phyloP scores from a whole-genome alignment of 2,113 vertebrate species.

The Sapayoa aenigma region DNA sequence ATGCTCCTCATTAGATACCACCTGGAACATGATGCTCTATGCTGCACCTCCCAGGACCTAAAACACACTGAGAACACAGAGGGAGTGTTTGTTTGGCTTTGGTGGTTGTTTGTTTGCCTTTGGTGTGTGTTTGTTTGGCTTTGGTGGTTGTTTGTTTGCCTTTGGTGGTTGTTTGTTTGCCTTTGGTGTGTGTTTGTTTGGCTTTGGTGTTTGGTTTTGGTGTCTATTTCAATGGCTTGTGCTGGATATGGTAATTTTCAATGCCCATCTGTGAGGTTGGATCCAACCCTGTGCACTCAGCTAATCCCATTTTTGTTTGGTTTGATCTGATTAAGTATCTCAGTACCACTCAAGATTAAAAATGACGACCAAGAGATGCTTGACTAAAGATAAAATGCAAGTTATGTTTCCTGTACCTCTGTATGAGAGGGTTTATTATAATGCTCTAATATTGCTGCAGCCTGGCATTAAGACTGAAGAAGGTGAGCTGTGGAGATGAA shows the following conservation, averaged over 20 bases:
- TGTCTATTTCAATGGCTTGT: not conserved
- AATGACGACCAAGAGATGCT: not conserved
- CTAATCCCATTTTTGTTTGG: not conserved
- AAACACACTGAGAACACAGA: not conserved
- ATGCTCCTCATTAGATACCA: not conserved
- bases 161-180: not conserved
- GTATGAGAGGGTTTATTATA: not conserved
- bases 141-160: not conserved
- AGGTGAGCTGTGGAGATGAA: not conserved
- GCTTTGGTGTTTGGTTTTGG: not conserved
- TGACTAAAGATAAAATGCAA: not conserved
- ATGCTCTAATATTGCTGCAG: not conserved
- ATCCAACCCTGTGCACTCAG: not conserved
- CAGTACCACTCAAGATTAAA: not conserved
- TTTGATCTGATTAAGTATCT: not conserved
- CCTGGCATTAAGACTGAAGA: not conserved
- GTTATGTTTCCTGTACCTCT: not conserved
- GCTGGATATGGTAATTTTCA: not conserved
- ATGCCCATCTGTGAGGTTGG: not conserved
- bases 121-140: too few relatives aligned
- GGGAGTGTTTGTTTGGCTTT: not conserved
- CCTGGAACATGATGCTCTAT: rapidly evolving
- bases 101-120: not conserved
- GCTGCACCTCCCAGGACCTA: too few relatives aligned
- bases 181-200: not conserved